Percentiles rank a stretch among this genome's conserved stretches.
These are phyloP conservation scores for Caenorhabditis virilis DNA, from an alignment of 2,888 invertebrate genomes.

Conservation along the genomic window DNA sequence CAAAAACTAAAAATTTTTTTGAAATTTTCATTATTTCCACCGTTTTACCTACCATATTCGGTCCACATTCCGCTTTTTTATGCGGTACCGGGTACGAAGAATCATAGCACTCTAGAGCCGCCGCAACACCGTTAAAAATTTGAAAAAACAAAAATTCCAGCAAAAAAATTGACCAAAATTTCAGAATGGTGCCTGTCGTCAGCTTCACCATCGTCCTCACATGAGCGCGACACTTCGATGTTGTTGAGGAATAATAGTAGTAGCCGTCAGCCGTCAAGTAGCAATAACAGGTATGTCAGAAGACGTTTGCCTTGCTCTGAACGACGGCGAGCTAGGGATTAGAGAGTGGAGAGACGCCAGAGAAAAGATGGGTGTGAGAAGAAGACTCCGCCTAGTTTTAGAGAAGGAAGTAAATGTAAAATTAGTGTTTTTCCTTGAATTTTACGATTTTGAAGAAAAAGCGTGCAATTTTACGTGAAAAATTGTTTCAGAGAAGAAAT, in stretches of 20 bases:
- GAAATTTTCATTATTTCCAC: too few relatives aligned
- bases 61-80: slow-evolving; percentile 35
- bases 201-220: slow-evolving; percentile 18
- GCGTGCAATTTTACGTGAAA: too few relatives aligned
- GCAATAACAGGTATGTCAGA: slow-evolving; percentile 12
- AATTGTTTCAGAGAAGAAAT: slow-evolving; percentile 41
- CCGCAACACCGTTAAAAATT: not conserved
- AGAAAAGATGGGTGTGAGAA: slow-evolving; percentile 21
- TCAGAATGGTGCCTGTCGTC: slow-evolving; percentile 47
- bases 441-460: too few relatives aligned
- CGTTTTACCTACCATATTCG: slow-evolving; percentile 43
- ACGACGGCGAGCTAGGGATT: slow-evolving; percentile 10
- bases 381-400: slow-evolving; percentile 25
- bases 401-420: not conserved
- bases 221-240: slow-evolving; percentile 1
- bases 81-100: slow-evolving; percentile 40
- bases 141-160: not conserved
- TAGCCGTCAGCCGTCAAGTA: slow-evolving; percentile 34
- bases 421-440: slow-evolving; percentile 6
- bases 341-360: slow-evolving; percentile 9
- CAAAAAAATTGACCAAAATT: too few relatives aligned
- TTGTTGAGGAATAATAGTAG: too few relatives aligned
- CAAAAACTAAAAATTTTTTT: too few relatives aligned
- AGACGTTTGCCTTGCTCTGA: not conserved
- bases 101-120: slow-evolving; percentile 48